Conservation (phyloP, 1,140 invertebrate species). For the Magallana gigas region DNA sequence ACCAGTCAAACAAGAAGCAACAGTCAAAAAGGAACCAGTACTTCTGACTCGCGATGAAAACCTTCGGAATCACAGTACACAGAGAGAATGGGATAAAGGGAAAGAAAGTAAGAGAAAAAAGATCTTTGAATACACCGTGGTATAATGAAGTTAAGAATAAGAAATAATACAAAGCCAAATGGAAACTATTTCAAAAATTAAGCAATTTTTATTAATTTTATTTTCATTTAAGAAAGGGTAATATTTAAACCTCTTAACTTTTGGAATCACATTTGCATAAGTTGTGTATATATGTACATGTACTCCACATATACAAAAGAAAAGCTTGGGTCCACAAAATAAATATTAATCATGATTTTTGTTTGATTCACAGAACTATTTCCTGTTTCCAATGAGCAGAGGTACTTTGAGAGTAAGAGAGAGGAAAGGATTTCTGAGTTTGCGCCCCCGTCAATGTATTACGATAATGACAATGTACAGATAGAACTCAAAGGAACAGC, state of each 20-base stretch:
- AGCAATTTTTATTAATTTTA: too few relatives aligned
- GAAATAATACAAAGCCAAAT: neutral
- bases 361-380: conserved; percentile 55
- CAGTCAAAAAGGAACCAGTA: conserved; percentile 34
- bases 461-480: conserved; percentile 43
- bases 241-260: neutral
- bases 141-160: neutral
- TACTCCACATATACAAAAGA: too few relatives aligned
- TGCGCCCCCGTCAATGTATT: conserved; percentile 66
- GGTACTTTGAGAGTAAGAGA: conserved; percentile 61
- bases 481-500: neutral
- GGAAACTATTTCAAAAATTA: too few relatives aligned
- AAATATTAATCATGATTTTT: too few relatives aligned
- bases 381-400: conserved; percentile 56
- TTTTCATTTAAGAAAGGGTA: neutral
- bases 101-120: conserved; percentile 48
- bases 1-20: neutral
- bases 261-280: too few relatives aligned
- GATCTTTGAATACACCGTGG: too few relatives aligned
- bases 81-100: conserved; percentile 55
- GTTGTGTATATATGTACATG: too few relatives aligned
- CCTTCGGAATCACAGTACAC: neutral
- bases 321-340: too few relatives aligned
- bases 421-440: conserved; percentile 65
- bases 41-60: conserved; percentile 40